Base-by-base conservation (phyloP, 1,140 invertebrate genomes). In the Fopius arisanus region DNA sequence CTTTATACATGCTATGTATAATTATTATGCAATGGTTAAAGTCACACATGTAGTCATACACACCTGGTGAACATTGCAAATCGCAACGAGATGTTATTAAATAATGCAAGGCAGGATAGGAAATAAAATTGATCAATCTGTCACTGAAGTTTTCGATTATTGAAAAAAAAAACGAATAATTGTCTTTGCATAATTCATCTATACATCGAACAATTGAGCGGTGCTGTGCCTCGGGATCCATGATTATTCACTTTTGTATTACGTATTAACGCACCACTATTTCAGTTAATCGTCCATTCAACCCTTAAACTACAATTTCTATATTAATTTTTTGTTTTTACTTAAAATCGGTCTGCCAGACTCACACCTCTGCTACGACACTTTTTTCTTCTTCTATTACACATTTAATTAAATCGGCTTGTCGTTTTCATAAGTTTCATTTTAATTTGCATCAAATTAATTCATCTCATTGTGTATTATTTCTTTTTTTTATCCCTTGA, bases 1-100 rank as follows among this genome's bases (percentile, higher is more conserved):
- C 85, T 88, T 87, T 88, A 87, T 88, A 87, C 86, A 88, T 86
- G 70, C 84, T 88, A 87, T 88, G 85, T 87, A 87, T 88, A 86
- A 86, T 86, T 85, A 86, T 87, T 86, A 87, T 87, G 87, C 86
- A 87, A 86, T 86, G 82, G 81, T 65, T 31, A 65, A 83, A 80
- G 83, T 84, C 79, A 81, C 81, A 83, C 83, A 84, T 81, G 78
- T 81, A 80, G 73, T 81, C 84, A 85, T 86, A 79, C 83, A 86
- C 77, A 84, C 81, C 78, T 76, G 76, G 78, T 82, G 83, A 81
- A 78, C 77, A 78, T 83, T 81, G 79, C 79, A 79, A 79, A 77
- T 79, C 41, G 51, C 75, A 75, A 75, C 21, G 54, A 65, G 70
- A 51, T 54, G 12, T 65, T 76, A 59, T 76, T 78, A 77, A 71